A percentile compares a stretch with the other conserved stretches of the same genome.
Evolutionary conservation across 2,888 invertebrate genomes (phyloP).

Genomic region (Amphipyra tragopoginis): DNA sequence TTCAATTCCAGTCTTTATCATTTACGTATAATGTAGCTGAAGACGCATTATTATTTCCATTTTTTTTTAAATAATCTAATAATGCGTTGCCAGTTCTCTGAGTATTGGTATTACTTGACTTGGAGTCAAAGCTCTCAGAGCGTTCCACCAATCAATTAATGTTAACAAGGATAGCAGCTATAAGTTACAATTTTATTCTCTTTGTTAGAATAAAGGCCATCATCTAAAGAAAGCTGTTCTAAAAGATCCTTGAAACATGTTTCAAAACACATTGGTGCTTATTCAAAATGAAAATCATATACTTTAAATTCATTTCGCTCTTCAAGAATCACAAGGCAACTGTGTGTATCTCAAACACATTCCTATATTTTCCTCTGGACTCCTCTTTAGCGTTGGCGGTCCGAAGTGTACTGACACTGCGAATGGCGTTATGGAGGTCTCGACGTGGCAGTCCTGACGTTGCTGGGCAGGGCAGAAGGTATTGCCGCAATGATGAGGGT

Average conservation of each 20-base stretch:
- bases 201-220: too few species aligned
- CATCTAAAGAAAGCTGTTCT: too few species aligned
- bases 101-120: too few species aligned
- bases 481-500: slow-evolving; percentile 94
- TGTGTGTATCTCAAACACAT: slow-evolving; percentile 94
- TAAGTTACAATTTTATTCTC: too few species aligned
- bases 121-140: too few species aligned
- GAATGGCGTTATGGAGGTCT: slow-evolving; percentile 94
- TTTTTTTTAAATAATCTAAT: not conserved
- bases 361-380: slow-evolving; percentile 95
- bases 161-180: too few species aligned
- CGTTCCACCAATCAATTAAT: too few species aligned
- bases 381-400: slow-evolving; percentile 91
- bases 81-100: too few species aligned
- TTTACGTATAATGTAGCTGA: slow-evolving; percentile 16
- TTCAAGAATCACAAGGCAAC: slow-evolving; percentile 89
- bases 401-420: slow-evolving; percentile 95
- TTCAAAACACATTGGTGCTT: too few species aligned
- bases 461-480: slow-evolving; percentile 91
- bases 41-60: slow-evolving; percentile 11
- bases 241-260: too few species aligned
- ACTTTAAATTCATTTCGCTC: not conserved
- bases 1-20: slow-evolving; percentile 17
- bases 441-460: slow-evolving; percentile 90
- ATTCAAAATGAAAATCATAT: not conserved